Conservation (phyloP, 2,797 vertebrate species). For the Notolabrus celidotus region DNA sequence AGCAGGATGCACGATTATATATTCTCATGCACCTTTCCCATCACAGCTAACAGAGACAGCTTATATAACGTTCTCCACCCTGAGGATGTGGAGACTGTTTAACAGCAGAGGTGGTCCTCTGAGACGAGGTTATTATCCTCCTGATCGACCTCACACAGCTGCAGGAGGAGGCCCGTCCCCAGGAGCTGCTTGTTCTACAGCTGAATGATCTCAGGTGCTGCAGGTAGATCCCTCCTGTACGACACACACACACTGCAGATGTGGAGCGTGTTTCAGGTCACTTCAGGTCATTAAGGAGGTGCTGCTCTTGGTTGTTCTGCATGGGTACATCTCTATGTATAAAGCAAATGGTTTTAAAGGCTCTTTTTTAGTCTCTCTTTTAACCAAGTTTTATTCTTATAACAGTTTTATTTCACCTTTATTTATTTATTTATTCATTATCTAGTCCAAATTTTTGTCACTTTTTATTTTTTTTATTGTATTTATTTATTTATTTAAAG, state of each 20-base stretch:
- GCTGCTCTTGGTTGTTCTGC: background rate
- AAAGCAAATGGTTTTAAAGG: too few relatives aligned
- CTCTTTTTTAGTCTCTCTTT: too few relatives aligned
- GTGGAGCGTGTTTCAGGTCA: too few relatives aligned
- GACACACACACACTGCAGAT: background rate
- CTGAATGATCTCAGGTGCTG: background rate
- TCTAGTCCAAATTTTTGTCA: too few relatives aligned
- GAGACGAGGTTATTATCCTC: constrained; percentile 6
- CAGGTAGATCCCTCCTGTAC: background rate
- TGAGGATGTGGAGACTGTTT: background rate
- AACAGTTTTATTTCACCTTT: too few relatives aligned
- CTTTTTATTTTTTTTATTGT: too few relatives aligned
- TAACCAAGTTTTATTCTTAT: too few relatives aligned
- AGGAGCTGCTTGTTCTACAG: background rate
- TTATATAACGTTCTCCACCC: constrained; percentile 5
- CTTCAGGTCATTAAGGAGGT: too few relatives aligned
- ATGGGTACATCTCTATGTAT: background rate
- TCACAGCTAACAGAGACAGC: background rate
- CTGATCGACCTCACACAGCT: constrained; percentile 23
- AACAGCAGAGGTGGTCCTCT: constrained; percentile 9
- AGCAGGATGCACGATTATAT: background rate
- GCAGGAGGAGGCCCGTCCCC: background rate
- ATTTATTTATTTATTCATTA: too few relatives aligned
- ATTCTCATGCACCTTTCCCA: constrained; percentile 11
- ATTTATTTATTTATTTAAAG: too few relatives aligned